These are phyloP conservation scores for Helleia helle DNA, from an alignment of 2,888 invertebrate species.

Conservation along the genomic window DNA sequence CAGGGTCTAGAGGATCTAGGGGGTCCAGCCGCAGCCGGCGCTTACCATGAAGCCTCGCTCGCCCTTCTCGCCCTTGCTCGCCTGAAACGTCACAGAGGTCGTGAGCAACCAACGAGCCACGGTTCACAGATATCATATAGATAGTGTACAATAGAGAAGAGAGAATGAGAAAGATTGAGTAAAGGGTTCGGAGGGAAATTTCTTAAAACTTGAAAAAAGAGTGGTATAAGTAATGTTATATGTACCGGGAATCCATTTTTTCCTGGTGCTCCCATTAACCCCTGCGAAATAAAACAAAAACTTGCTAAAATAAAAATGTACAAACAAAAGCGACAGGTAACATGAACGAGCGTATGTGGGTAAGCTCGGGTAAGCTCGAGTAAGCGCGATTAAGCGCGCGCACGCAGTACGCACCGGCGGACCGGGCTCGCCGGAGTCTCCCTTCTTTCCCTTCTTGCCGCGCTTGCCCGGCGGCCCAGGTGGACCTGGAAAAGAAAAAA, in stretches of 20 bases:
- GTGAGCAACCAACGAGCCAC: slow-evolving; percentile 10
- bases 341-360: not conserved
- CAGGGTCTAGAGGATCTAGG: slow-evolving; percentile 11
- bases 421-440: slow-evolving; percentile 87
- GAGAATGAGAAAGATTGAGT: too few relatives aligned
- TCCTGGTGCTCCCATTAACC: slow-evolving; percentile 85
- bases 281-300: slow-evolving; percentile 70
- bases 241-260: slow-evolving; percentile 92
- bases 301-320: slow-evolving; percentile 24
- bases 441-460: slow-evolving; percentile 92
- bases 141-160: too few relatives aligned
- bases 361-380: too few relatives aligned
- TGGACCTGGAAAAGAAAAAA: slow-evolving; percentile 75
- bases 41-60: slow-evolving; percentile 84
- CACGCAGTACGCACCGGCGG: slow-evolving; percentile 85
- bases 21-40: slow-evolving; percentile 16
- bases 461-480: slow-evolving; percentile 90
- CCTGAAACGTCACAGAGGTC: slow-evolving; percentile 70
- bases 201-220: too few relatives aligned
- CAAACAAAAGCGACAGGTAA: slow-evolving; percentile 25
- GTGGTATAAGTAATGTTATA: too few relatives aligned
- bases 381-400: too few relatives aligned
- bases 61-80: slow-evolving; percentile 82
- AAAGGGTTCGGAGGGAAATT: not conserved
- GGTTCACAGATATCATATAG: slow-evolving; percentile 4